A percentile compares a stretch with the other conserved stretches of the same genome.
These are phyloP conservation scores for Silurus glanis DNA, from an alignment of 2,113 vertebrate genomes.

Conservation along the genomic window DNA sequence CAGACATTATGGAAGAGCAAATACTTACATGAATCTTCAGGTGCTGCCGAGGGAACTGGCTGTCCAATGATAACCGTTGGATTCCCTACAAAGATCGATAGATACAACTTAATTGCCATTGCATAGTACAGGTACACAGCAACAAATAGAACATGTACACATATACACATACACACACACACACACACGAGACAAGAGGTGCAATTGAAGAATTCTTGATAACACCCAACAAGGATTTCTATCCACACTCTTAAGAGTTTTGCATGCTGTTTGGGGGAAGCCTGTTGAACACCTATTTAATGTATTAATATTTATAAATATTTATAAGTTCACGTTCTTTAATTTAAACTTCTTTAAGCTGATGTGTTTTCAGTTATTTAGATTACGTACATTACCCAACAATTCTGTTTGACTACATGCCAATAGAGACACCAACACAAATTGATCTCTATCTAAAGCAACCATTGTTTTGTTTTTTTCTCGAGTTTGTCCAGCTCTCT, in stretches of 20 bases:
- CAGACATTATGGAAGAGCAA: not conserved
- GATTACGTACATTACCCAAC: not conserved
- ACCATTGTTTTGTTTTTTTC: not conserved
- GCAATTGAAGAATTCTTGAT: not conserved
- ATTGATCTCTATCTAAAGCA: not conserved
- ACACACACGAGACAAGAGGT: not conserved
- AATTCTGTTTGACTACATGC: not conserved
- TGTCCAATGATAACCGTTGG: constrained; percentile 46
- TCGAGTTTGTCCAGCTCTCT: not conserved
- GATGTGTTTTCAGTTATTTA: not conserved
- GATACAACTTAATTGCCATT: not conserved
- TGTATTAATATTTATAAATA: not conserved
- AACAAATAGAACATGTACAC: too few relatives aligned
- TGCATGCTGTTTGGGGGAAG: too few relatives aligned
- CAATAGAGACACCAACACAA: not conserved
- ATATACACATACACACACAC: too few relatives aligned
- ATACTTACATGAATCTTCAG: constrained; percentile 39
- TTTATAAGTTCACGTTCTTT: not conserved
- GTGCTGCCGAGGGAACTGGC: constrained; percentile 35
- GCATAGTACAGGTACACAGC: too few relatives aligned
- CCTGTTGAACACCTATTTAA: not conserved
- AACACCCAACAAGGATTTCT: not conserved
- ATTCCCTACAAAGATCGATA: constrained; percentile 34
- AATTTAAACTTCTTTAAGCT: not conserved
- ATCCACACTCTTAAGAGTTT: not conserved